phyloP scores from a whole-genome alignment of 1,140 invertebrate species.

The Brachionus rubens region DNA sequence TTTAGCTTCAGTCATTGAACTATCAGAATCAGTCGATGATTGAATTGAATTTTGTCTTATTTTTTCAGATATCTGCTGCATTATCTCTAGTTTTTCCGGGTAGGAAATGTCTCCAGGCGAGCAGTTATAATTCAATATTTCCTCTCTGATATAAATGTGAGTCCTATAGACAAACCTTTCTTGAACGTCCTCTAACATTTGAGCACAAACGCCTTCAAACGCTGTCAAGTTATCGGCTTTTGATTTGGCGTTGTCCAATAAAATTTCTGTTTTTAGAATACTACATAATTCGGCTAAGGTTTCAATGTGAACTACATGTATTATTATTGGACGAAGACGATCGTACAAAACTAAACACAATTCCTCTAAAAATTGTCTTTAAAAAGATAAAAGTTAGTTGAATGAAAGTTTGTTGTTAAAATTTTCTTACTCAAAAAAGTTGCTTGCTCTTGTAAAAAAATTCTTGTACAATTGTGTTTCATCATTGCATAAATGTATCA shows the following conservation, averaged over 20 bases:
- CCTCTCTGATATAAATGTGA: slow-evolving; percentile 85
- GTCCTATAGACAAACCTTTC: slow-evolving; percentile 91
- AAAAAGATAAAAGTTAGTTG: slow-evolving; percentile 12
- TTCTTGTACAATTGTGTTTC: slow-evolving; percentile 83
- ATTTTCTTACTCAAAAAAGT: slow-evolving; percentile 64
- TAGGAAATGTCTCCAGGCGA: slow-evolving; percentile 92
- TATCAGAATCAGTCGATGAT: slow-evolving; percentile 16
- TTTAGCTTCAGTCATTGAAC: background rate
- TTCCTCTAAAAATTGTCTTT: slow-evolving; percentile 69
- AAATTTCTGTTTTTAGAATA: slow-evolving; percentile 85
- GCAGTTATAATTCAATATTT: slow-evolving; percentile 77
- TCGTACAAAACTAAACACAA: slow-evolving; percentile 88
- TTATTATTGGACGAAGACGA: slow-evolving; percentile 84
- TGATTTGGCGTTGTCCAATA: slow-evolving; percentile 89
- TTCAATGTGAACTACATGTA: slow-evolving; percentile 94
- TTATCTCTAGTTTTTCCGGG: slow-evolving; percentile 93
- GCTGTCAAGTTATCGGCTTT: slow-evolving; percentile 62
- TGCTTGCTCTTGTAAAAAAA: slow-evolving; percentile 73
- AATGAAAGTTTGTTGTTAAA: slow-evolving; percentile 31
- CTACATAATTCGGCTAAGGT: slow-evolving; percentile 91
- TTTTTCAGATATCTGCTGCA: slow-evolving; percentile 62
- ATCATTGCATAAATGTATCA: slow-evolving; percentile 85
- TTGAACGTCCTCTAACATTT: slow-evolving; percentile 90
- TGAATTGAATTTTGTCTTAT: background rate
- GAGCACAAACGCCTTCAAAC: slow-evolving; percentile 77